Percentiles rank a stretch among this genome's conserved stretches.
phyloP scores from a whole-genome alignment of 2,888 invertebrate species.

The Athrips mouffetella region DNA sequence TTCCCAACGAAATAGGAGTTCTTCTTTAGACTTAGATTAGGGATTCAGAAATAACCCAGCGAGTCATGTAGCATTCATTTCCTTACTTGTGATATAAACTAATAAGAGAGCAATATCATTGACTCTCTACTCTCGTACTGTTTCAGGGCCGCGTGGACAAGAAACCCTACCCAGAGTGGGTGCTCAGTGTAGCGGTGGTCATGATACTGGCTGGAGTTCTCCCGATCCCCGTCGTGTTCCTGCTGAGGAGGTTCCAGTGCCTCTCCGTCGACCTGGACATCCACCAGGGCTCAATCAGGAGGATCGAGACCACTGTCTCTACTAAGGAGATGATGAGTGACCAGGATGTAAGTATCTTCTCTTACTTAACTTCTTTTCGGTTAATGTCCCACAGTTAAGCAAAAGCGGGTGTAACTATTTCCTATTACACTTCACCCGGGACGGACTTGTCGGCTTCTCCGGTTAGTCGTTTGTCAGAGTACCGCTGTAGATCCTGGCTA shows the following conservation, averaged over 20 bases:
- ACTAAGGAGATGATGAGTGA: constrained; percentile 97
- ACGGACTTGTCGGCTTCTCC: too few species aligned
- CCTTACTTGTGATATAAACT: too few species aligned
- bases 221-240: constrained; percentile 91
- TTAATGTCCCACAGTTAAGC: too few species aligned
- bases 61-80: too few species aligned
- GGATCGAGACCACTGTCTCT: constrained; percentile 95
- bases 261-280: constrained; percentile 92
- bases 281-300: constrained; percentile 93
- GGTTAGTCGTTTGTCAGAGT: too few species aligned
- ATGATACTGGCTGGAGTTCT: constrained; percentile 89
- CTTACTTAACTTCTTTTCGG: neutral
- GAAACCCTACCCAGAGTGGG: constrained; percentile 88
- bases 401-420: too few species aligned
- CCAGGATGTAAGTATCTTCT: constrained; percentile 84
- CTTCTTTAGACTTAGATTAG: too few species aligned
- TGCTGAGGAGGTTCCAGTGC: constrained; percentile 92
- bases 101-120: too few species aligned
- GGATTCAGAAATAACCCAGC: too few species aligned
- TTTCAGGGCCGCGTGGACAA: constrained; percentile 83
- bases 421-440: too few species aligned
- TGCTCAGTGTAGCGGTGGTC: constrained; percentile 83
- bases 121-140: neutral
- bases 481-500: too few species aligned
- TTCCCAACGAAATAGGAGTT: too few species aligned